Percentiles rank a stretch among this genome's conserved stretches.
phyloP scores from a whole-genome alignment of 2,113 vertebrate genomes.

The Micronisus gabar region DNA sequence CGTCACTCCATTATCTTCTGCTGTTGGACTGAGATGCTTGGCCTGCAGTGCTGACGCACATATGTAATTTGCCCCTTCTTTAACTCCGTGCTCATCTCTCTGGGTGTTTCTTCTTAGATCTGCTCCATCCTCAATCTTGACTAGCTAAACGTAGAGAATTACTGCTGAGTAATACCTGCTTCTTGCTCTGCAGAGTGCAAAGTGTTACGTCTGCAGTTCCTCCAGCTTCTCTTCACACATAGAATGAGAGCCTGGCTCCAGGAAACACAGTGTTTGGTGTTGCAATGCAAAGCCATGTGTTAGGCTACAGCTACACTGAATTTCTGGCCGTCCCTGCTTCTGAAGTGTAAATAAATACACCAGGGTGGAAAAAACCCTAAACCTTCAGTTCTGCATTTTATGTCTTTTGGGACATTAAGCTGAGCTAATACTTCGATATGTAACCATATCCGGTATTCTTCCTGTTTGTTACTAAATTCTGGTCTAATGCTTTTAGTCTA shows the following conservation, averaged over 20 bases:
- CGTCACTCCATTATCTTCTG: conserved; percentile 51
- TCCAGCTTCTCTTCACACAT: not conserved
- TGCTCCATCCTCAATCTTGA: not conserved
- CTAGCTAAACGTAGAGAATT: not conserved
- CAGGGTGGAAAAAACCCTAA: not conserved
- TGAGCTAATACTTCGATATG: not conserved
- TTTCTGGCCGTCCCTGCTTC: not conserved
- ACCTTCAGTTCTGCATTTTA: not conserved
- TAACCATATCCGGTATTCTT: not conserved
- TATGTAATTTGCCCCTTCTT: conserved; percentile 31
- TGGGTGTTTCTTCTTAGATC: not conserved
- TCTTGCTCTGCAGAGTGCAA: not conserved
- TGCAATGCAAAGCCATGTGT: not conserved
- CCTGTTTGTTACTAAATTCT: not conserved
- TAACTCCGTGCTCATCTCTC: not conserved
- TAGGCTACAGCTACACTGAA: not conserved
- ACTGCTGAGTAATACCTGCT: conserved; percentile 35
- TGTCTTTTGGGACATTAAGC: not conserved
- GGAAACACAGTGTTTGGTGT: not conserved
- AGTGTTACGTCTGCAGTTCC: not conserved
- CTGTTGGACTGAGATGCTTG: not conserved
- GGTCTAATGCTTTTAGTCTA: not conserved
- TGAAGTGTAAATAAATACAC: not conserved
- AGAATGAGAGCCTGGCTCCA: not conserved
- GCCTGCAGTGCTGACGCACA: conserved; percentile 1